A percentile compares a stretch with the other conserved stretches of the same genome.
phyloP scores from a whole-genome alignment of 2,888 invertebrate species.

The Macrophya alboannulata region DNA sequence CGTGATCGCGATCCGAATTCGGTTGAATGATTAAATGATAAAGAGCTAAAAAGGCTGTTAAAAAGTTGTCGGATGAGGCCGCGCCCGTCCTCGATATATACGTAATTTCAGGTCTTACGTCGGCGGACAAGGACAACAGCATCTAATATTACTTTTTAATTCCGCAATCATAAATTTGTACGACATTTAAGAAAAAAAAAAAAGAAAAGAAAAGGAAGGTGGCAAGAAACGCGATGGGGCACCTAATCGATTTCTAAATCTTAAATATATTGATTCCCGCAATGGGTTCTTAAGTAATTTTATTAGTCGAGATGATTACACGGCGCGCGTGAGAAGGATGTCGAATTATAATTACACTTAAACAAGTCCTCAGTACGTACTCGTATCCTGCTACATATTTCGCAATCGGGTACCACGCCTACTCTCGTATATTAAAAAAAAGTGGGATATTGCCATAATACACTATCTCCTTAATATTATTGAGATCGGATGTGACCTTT shows the following conservation, averaged over 20 bases:
- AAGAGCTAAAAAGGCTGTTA: neutral
- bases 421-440: neutral
- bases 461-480: constrained; percentile 23
- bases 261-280: neutral
- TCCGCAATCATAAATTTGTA: neutral
- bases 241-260: neutral
- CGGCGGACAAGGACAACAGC: neutral
- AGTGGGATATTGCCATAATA: neutral
- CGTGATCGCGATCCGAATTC: neutral
- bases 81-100: neutral
- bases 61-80: constrained; percentile 37
- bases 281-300: neutral
- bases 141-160: neutral
- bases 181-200: neutral
- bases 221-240: neutral
- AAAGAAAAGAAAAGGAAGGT: neutral
- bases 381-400: neutral
- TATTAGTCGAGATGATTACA: neutral
- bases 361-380: neutral
- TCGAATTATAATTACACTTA: constrained; percentile 14
- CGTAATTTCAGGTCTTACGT: constrained; percentile 4
- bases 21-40: neutral
- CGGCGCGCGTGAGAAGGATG: constrained; percentile 1
- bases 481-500: constrained; percentile 52
- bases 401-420: constrained; percentile 47